These are phyloP conservation scores for Drosophila colorata DNA, from an alignment of 2,888 invertebrate species.

Conservation along the genomic window DNA sequence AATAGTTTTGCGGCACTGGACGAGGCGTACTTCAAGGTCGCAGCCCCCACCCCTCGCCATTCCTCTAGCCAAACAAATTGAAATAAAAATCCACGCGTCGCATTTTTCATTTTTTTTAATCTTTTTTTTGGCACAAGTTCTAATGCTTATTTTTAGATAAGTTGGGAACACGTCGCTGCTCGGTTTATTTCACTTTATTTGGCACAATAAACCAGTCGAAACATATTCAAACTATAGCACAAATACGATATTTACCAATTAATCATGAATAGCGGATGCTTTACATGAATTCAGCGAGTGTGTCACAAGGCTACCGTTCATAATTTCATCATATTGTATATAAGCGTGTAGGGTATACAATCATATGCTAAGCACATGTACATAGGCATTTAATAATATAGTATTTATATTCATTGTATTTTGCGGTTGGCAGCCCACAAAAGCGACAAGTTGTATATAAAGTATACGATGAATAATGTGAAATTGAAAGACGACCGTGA, in stretches of 20 bases:
- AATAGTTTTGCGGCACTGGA: slow-evolving; percentile 35
- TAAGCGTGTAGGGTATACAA: background rate
- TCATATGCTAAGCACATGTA: slow-evolving; percentile 28
- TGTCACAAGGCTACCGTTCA: slow-evolving; percentile 39
- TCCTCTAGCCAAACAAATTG: background rate
- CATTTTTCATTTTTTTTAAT: slow-evolving; percentile 31
- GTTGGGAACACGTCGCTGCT: slow-evolving; percentile 45
- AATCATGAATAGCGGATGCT: slow-evolving; percentile 35
- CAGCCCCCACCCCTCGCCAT: slow-evolving; percentile 4
- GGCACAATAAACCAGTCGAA: slow-evolving; percentile 45
- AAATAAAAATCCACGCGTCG: slow-evolving; percentile 24
- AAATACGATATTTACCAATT: slow-evolving; percentile 44
- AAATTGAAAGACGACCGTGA: slow-evolving; percentile 5
- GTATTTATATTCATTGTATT: slow-evolving; percentile 24
- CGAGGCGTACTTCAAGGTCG: slow-evolving; percentile 63
- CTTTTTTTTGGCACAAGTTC: slow-evolving; percentile 69
- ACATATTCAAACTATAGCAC: slow-evolving; percentile 27
- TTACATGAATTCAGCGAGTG: slow-evolving; percentile 28
- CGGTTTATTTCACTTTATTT: slow-evolving; percentile 42
- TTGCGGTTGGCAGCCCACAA: slow-evolving; percentile 36
- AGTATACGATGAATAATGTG: slow-evolving; percentile 30
- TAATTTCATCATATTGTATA: slow-evolving; percentile 11
- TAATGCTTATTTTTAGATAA: slow-evolving; percentile 72
- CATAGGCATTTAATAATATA: slow-evolving; percentile 14
- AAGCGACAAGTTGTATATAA: background rate